These are phyloP conservation scores for Magallana angulata DNA, from an alignment of 1,140 invertebrate genomes.

Conservation along the genomic window DNA sequence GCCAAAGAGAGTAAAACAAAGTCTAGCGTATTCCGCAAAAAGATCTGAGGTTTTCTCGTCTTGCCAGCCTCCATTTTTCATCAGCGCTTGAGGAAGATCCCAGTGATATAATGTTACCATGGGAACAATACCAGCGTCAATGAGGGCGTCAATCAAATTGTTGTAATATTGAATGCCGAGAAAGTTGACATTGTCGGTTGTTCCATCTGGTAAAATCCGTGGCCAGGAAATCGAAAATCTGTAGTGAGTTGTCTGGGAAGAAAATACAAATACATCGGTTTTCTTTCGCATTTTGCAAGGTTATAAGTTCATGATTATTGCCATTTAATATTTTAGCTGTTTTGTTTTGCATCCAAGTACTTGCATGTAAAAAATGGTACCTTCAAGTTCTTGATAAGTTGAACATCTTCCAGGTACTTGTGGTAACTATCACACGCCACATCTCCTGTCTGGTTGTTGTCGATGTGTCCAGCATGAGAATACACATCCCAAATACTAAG, in stretches of 20 bases:
- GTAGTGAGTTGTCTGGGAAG: constrained; percentile 67
- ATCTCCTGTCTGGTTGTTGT: constrained; percentile 82
- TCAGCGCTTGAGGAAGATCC: constrained; percentile 78
- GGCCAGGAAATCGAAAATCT: constrained; percentile 75
- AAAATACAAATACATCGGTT: neutral
- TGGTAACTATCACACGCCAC: constrained; percentile 86
- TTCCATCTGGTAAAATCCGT: constrained; percentile 70
- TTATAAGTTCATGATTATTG: no score
- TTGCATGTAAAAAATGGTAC: constrained; percentile 68
- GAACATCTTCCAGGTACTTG: constrained; percentile 84
- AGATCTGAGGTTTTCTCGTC: constrained; percentile 81
- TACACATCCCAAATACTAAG: constrained; percentile 82
- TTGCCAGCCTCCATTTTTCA: constrained; percentile 80
- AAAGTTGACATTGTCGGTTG: constrained; percentile 48
- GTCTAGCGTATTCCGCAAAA: constrained; percentile 80
- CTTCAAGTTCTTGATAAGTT: constrained; percentile 80
- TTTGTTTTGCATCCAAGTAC: neutral
- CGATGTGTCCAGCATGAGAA: constrained; percentile 80
- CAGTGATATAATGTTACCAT: constrained; percentile 82
- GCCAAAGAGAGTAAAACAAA: constrained; percentile 78
- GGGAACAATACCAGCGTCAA: constrained; percentile 68
- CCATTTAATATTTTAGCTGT: neutral
- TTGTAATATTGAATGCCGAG: constrained; percentile 70
- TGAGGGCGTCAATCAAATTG: constrained; percentile 69
- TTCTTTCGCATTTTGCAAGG: no score